Base-by-base conservation (phyloP, 2,113 vertebrate genomes). In the Apodemus sylvaticus region DNA sequence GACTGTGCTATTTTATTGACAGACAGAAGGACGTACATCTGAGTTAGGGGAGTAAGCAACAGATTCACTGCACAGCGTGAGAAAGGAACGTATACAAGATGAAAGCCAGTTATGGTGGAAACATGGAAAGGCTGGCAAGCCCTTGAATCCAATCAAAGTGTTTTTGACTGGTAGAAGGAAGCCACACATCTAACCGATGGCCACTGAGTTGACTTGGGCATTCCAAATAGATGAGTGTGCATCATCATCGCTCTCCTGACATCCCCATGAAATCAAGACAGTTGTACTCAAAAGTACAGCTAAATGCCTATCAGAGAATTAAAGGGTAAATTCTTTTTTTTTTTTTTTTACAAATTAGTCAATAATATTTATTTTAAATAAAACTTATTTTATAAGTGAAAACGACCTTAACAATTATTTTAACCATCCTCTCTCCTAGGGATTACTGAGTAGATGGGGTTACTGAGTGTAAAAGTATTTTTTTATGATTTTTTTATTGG, bases 291-390 rank as follows among this genome's bases (percentile, higher is more conserved):
- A 20, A 36, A 1, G 12, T 39, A 26, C 36, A 60, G 79, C 20
- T 82, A 29, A 83, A 42, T 17, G 6, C n/a, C 22, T 29, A 29
- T 29, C 81, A 62, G n/a, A 16, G 81, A 42, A 83, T 29, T 62
- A 83, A 83, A 60, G 58, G 20, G 13, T 62, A 83, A 83, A 62
- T 62, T 83, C n/a, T 62, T n/a, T n/a, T n/a, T n/a, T n/a, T n/a
- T n/a, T n/a, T n/a, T n/a, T n/a, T n/a, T n/a, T 93, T 90, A 94
- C 66, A 89, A 94, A 86, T 71, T 89, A 36, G 74, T 85, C 16
- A 51, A 5, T 90, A 8, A 48, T 83, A 89, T 93, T 91, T 89
- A 68, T 91, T 95, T 74, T 70, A 39, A 64, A 64, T 64, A 5
- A 31, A 31, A 70, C 79, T 85, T 26, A 68, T 74, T 45, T 76